Evolutionary conservation across 1,140 invertebrate genomes (phyloP).

Genomic region (Akabosia matsudoensis): DNA sequence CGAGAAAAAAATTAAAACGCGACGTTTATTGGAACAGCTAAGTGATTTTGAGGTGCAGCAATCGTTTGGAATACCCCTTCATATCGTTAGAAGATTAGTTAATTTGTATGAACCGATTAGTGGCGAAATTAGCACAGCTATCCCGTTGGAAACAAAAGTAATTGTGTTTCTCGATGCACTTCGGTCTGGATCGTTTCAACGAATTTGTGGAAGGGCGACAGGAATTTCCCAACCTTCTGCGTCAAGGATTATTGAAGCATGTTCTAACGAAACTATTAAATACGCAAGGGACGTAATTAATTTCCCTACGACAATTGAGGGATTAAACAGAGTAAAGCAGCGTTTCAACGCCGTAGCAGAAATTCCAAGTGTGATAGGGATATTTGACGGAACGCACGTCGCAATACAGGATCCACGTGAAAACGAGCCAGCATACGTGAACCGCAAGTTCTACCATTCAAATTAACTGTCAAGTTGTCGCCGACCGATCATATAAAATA

Average conservation of each 20-base stretch:
- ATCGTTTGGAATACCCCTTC: slow-evolving; percentile 6
- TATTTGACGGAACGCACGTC: slow-evolving; percentile 39
- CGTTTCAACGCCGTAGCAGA: neutral
- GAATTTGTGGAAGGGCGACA: neutral
- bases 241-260: slow-evolving; percentile 25
- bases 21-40: slow-evolving; percentile 21
- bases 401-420: slow-evolving; percentile 25
- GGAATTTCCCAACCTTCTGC: slow-evolving; percentile 28
- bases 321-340: slow-evolving; percentile 2
- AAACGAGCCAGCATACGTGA: slow-evolving; percentile 33
- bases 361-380: slow-evolving; percentile 27
- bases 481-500: slow-evolving; percentile 39
- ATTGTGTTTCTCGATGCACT: neutral
- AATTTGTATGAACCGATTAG: slow-evolving; percentile 13
- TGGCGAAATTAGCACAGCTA: neutral
- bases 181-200: slow-evolving; percentile 30
- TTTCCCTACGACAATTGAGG: slow-evolving; percentile 19
- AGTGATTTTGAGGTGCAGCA: slow-evolving; percentile 33
- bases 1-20: slow-evolving; percentile 2
- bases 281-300: too few relatives aligned
- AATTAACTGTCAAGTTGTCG: slow-evolving; percentile 44
- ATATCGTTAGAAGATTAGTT: slow-evolving; percentile 6
- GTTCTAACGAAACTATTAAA: neutral
- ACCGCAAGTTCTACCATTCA: slow-evolving; percentile 35
- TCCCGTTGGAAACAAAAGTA: slow-evolving; percentile 32